A percentile compares a stretch with the other conserved stretches of the same genome.
Conservation (phyloP, 2,113 vertebrate genomes). For the Speoplatyrhinus poulsoni region DNA sequence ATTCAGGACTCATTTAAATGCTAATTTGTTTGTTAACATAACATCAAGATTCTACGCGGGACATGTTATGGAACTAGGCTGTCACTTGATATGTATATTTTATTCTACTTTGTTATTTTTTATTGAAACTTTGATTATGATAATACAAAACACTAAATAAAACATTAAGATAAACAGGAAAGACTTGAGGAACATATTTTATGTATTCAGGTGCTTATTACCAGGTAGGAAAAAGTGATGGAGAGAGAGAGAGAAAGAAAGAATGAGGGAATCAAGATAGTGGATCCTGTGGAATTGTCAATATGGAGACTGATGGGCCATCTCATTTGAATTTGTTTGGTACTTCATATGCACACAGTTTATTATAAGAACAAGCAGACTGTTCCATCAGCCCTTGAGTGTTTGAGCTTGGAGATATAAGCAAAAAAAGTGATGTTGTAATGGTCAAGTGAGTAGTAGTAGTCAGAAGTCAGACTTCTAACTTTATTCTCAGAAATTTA, state of each 20-base stretch:
- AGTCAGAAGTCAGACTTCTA: too few species aligned
- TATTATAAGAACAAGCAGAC: constrained; percentile 34
- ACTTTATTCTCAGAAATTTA: too few species aligned
- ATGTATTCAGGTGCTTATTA: constrained; percentile 78
- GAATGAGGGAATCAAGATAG: not conserved
- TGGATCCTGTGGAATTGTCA: constrained; percentile 52
- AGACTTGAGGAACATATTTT: constrained; percentile 74
- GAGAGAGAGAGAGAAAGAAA: constrained; percentile 33
- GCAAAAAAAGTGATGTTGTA: not conserved
- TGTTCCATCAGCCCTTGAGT: constrained; percentile 9
- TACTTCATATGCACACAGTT: constrained; percentile 39
- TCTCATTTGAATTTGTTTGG: constrained; percentile 62
- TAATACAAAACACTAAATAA: constrained; percentile 84
- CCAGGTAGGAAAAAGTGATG: constrained; percentile 61
- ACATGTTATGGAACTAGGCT: constrained; percentile 79
- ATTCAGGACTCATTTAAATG: constrained; percentile 84
- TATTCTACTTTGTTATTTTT: constrained; percentile 82
- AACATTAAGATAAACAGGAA: constrained; percentile 83
- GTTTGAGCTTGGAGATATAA: constrained; percentile 10
- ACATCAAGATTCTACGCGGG: constrained; percentile 79
- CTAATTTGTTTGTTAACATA: constrained; percentile 88
- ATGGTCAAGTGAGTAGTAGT: too few species aligned
- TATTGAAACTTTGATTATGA: constrained; percentile 84
- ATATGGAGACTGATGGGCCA: constrained; percentile 58
- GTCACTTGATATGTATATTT: constrained; percentile 84